Percentiles rank a stretch among this genome's conserved stretches.
Evolutionary conservation across 2,888 invertebrate genomes (phyloP).

Genomic region (Ceratothoa steindachneri): DNA sequence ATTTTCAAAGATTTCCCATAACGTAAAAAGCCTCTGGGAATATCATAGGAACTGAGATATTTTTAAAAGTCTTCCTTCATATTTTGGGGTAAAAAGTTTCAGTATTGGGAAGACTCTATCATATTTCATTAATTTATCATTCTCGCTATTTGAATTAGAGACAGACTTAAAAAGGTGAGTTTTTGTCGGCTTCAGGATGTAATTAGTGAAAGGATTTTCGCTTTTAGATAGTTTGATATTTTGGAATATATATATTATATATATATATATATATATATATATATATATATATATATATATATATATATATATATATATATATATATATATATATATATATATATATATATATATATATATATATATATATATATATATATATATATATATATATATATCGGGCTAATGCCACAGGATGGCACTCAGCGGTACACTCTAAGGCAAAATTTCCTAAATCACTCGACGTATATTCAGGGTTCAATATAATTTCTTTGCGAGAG

Average conservation of each 20-base stretch:
- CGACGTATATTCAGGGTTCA: too few relatives aligned
- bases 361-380: too few relatives aligned
- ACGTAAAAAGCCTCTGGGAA: neutral
- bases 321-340: too few relatives aligned
- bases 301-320: too few relatives aligned
- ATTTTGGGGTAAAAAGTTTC: neutral
- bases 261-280: neutral
- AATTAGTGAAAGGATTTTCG: neutral
- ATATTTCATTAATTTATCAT: neutral
- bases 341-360: too few relatives aligned
- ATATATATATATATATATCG: too few relatives aligned
- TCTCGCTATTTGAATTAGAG: neutral
- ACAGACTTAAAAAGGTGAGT: neutral
- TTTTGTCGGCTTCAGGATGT: neutral
- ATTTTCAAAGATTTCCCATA: neutral
- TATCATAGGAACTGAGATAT: neutral
- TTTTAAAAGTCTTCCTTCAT: neutral
- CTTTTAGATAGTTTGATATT: neutral
- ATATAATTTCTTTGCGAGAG: too few relatives aligned
- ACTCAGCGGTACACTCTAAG: too few relatives aligned
- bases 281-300: neutral
- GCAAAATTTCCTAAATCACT: too few relatives aligned
- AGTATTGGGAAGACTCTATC: neutral
- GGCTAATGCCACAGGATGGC: too few relatives aligned
- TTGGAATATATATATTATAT: neutral